Evolutionary conservation across 2,797 vertebrate genomes (phyloP).

Genomic region (Ataeniobius toweri): DNA sequence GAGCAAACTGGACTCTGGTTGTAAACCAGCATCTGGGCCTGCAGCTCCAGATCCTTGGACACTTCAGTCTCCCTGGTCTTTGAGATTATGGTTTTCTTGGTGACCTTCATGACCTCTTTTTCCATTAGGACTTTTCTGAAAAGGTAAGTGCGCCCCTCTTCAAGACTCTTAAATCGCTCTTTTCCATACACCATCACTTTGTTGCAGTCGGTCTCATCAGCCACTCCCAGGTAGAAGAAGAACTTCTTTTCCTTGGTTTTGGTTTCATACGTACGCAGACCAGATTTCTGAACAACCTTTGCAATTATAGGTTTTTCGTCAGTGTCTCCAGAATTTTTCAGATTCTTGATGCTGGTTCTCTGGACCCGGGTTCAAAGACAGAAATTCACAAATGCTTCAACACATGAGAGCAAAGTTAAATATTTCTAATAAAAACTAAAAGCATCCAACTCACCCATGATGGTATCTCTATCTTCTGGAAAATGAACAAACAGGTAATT

Average conservation of each 20-base stretch:
- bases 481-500: not conserved
- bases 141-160: not conserved
- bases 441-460: constrained; percentile 5
- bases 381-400: not conserved
- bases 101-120: not conserved
- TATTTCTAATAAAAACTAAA: not conserved
- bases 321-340: not conserved
- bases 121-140: not conserved
- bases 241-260: not conserved
- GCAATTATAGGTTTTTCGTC: not conserved
- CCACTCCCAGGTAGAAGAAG: constrained; percentile 11
- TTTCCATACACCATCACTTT: constrained; percentile 32
- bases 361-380: not conserved
- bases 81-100: accelerated
- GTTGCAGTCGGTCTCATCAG: constrained; percentile 21
- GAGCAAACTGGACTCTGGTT: not conserved
- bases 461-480: constrained; percentile 3
- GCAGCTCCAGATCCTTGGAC: not conserved
- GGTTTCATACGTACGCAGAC: not conserved
- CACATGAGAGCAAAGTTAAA: not conserved
- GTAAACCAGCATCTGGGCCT: not conserved
- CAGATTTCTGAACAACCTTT: constrained; percentile 26
- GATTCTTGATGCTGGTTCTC: not conserved
- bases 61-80: accelerated
- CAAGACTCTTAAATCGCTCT: accelerated